Evolutionary conservation across 2,888 invertebrate genomes (phyloP).

Genomic region (Philaethria dido): DNA sequence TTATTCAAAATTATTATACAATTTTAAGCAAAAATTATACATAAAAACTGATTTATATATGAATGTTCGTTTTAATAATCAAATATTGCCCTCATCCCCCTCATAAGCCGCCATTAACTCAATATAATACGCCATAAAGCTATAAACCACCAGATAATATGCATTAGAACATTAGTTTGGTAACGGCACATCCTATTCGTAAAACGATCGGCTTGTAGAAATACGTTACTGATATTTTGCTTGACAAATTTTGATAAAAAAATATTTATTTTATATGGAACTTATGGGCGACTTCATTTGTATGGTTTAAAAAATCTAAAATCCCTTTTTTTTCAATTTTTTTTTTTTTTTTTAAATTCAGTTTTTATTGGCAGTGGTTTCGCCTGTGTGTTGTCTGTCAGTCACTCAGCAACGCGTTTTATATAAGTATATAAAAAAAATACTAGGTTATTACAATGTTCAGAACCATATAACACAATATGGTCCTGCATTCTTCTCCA

Average conservation of each 20-base stretch:
- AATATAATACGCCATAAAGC: constrained; percentile 49
- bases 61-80: constrained; percentile 37
- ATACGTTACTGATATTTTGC: constrained; percentile 11
- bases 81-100: constrained; percentile 46
- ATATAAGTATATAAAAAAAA: no score
- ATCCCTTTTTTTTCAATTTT: no score
- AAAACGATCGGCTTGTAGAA: constrained; percentile 8
- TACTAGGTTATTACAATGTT: no score
- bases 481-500: no score
- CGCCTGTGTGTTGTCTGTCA: no score
- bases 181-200: constrained; percentile 41
- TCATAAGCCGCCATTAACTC: constrained; percentile 55
- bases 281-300: no score
- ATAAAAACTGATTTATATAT: not conserved
- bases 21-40: not conserved
- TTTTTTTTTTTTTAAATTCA: no score
- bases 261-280: not conserved
- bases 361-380: no score
- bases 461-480: no score
- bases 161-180: constrained; percentile 65
- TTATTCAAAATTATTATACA: not conserved
- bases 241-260: not conserved
- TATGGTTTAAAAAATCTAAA: no score
- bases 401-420: no score
- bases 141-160: constrained; percentile 63